Conservation (phyloP, 2,113 vertebrate genomes). For the Micronycteris hirsuta region DNA sequence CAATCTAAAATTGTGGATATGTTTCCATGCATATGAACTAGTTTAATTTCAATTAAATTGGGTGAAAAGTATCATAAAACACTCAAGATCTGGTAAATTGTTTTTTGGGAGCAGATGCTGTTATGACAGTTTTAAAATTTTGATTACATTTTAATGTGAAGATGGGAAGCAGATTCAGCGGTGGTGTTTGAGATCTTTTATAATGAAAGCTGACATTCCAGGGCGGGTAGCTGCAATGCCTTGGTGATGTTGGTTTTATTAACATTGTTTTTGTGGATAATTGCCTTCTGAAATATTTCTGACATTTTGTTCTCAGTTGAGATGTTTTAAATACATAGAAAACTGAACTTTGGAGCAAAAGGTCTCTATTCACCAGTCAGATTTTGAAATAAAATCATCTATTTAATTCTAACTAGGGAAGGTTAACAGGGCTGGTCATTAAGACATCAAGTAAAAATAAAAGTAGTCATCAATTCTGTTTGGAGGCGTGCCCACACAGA, state of each 20-base stretch:
- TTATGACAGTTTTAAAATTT: slow-evolving; percentile 50
- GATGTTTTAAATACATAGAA: slow-evolving; percentile 9
- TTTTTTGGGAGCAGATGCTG: slow-evolving; percentile 24
- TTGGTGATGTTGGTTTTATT: background rate
- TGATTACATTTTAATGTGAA: slow-evolving; percentile 26
- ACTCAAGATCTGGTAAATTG: background rate
- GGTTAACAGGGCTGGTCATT: background rate
- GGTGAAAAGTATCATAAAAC: slow-evolving; percentile 40
- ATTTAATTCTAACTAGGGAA: background rate
- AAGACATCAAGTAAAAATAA: background rate
- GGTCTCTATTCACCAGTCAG: background rate
- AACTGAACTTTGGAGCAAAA: background rate
- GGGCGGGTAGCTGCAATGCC: background rate
- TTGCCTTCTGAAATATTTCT: slow-evolving; percentile 5
- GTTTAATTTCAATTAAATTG: slow-evolving; percentile 27
- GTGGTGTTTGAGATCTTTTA: background rate
- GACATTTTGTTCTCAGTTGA: slow-evolving; percentile 1
- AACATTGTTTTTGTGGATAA: background rate
- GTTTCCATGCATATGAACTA: background rate
- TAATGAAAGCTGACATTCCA: background rate
- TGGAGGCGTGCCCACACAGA: background rate
- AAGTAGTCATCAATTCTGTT: background rate
- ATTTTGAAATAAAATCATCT: too few species aligned
- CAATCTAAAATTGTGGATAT: background rate
- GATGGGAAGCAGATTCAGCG: background rate